A percentile compares a stretch with the other conserved stretches of the same genome.
Evolutionary conservation across 2,888 invertebrate species (phyloP).

Genomic region (Chromoteleia sp.): DNA sequence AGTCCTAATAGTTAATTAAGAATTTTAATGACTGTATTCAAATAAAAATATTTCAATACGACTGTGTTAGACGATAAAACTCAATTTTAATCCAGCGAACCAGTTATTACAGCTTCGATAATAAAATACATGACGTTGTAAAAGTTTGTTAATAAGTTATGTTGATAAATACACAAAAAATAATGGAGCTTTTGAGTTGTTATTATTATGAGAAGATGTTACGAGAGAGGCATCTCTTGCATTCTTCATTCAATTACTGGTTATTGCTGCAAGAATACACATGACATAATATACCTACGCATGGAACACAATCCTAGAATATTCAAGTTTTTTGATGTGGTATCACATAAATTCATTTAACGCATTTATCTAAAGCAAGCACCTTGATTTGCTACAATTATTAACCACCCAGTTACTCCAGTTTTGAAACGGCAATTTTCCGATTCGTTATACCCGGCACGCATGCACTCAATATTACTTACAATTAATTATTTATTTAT

Average conservation of each 20-base stretch:
- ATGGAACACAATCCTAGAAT: conserved; percentile 47
- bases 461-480: neutral
- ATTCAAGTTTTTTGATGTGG: conserved; percentile 51
- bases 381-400: conserved; percentile 53
- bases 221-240: conserved; percentile 46
- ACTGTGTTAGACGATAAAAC: no score
- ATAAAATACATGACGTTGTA: conserved; percentile 1
- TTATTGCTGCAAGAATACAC: conserved; percentile 56
- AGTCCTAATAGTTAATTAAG: no score
- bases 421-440: conserved; percentile 23
- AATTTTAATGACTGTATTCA: no score
- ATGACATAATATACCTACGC: conserved; percentile 60
- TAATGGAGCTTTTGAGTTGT: conserved; percentile 9
- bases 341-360: conserved; percentile 65
- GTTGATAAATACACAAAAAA: conserved; percentile 7
- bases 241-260: conserved; percentile 64
- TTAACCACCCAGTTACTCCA: conserved; percentile 35
- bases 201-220: conserved; percentile 19
- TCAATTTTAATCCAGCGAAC: no score
- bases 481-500: neutral
- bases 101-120: neutral
- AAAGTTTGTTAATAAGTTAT: conserved; percentile 10
- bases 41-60: no score
- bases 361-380: conserved; percentile 46
- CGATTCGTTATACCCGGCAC: neutral